Evolutionary conservation across 2,888 invertebrate species (phyloP).

Genomic region (Hoplodrina ambigua): DNA sequence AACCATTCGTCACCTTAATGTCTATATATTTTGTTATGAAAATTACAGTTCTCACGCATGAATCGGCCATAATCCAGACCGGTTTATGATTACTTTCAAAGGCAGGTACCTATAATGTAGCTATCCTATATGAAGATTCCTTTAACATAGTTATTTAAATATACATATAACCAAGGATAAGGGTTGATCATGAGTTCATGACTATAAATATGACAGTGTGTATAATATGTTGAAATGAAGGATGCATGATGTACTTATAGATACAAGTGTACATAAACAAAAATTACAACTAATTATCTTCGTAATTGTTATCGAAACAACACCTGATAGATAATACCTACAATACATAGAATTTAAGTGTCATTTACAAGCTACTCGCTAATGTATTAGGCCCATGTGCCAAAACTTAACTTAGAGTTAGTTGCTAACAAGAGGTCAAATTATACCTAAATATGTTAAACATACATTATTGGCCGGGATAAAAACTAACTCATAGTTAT

Average conservation of each 20-base stretch:
- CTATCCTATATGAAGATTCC: conserved; percentile 18
- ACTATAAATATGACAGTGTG: not conserved
- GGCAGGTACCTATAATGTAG: not conserved
- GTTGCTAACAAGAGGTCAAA: too few relatives aligned
- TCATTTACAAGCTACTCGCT: not conserved
- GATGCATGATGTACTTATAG: not conserved
- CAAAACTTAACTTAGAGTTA: too few relatives aligned
- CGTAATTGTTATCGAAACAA: not conserved
- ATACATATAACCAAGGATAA: conserved; percentile 14
- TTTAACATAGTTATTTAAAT: conserved; percentile 29
- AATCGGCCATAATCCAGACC: not conserved
- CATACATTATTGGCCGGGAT: too few relatives aligned
- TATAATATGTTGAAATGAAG: conserved; percentile 1
- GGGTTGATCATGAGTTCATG: conserved; percentile 14
- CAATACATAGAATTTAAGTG: not conserved
- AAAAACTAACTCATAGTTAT: too few relatives aligned
- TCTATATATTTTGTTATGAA: conserved; percentile 17
- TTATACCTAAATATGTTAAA: too few relatives aligned
- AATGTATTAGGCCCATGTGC: not conserved
- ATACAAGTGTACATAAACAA: not conserved
- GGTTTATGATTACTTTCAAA: conserved; percentile 1
- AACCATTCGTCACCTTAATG: conserved; percentile 31
- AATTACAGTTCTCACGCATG: conserved; percentile 18
- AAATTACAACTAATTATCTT: not conserved
- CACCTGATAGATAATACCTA: not conserved